Evolutionary conservation across 2,113 vertebrate species (phyloP), one percentile per base, ranked within the genome.

Genomic region (Pseudorectes ferrugineus): DNA sequence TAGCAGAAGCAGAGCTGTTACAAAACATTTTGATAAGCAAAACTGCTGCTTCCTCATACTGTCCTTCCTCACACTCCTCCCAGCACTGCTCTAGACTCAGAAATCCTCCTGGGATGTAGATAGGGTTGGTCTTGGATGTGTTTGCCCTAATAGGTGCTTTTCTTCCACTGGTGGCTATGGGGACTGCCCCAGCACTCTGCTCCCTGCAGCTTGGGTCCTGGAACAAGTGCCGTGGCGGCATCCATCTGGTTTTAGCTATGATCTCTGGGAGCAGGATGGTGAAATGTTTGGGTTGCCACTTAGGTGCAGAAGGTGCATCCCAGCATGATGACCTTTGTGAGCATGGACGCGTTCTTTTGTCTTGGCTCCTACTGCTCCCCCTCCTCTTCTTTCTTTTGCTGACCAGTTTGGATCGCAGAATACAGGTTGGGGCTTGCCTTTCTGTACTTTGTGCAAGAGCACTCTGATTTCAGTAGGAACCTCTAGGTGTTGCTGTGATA

Each of bases 401-500:
- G 52, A 54, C 14, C 36, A n/a, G 1, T 62, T 67, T 54, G 59
- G 35, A 28, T 59, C 52, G 55, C 16, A 58, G 58, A 58, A 59
- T 20, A 36, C 4, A 24, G 12, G 25, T 5, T 42, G 48, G 31
- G 35, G 42, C 48, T 70, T 7, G 5, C 48, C 36, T 83, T 54
- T 73, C 42, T 24, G 35, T 28, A 58, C 14, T n/a, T 88, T 29
- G 24, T 76, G 48, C 51, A 71, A 21, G 57, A 67, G 68, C 8
- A 0, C 18, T 76, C 72, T 74, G 89, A 59, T 93, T 93, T 95
- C 93, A 67, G 63, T 55, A 76, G 78, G 63, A 90, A 21, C 93
- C 88, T 94, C 85, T 95, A 95, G 93, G 82, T 94, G 89, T 70
- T 97, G 92, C 95, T 97, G 59, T 88, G 63, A 94, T 94, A 94